Percentiles rank a stretch among this genome's conserved stretches.
Conservation (phyloP, 2,888 invertebrate genomes). For the Drosophila parthenogenetica region DNA sequence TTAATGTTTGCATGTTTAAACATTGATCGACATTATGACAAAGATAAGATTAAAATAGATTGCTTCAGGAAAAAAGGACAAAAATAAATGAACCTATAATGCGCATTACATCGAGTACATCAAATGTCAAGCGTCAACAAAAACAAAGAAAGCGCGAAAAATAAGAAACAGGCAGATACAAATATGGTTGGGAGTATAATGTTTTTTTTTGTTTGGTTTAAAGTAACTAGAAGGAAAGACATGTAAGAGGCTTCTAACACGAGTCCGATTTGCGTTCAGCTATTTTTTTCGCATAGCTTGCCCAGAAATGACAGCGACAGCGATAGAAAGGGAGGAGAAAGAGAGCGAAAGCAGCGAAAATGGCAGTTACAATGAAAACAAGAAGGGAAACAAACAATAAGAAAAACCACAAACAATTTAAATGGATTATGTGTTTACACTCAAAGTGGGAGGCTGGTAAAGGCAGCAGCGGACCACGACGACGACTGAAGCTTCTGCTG, state of each 20-base stretch:
- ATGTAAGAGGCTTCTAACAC: constrained; percentile 51
- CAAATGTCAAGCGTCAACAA: constrained; percentile 41
- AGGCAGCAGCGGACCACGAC: constrained; percentile 16
- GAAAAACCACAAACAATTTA: constrained; percentile 79
- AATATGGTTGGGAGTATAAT: constrained; percentile 31
- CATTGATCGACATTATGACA: constrained; percentile 4
- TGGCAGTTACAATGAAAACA: constrained; percentile 61
- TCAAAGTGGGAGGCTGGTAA: constrained; percentile 51
- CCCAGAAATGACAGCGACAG: constrained; percentile 57
- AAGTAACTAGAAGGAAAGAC: constrained; percentile 40
- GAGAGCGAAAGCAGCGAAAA: constrained; percentile 49
- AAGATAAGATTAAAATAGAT: constrained; percentile 2
- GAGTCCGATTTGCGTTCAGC: constrained; percentile 56
- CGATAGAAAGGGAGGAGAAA: constrained; percentile 21
- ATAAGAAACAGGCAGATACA: constrained; percentile 5
- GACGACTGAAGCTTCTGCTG: constrained; percentile 7
- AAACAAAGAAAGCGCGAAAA: constrained; percentile 6
- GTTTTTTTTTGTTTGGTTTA: constrained; percentile 19
- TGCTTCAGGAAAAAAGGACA: not conserved
- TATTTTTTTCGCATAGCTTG: constrained; percentile 44
- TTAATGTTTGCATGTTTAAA: not conserved
- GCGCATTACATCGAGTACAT: constrained; percentile 32
- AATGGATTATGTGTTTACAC: constrained; percentile 79
- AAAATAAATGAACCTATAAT: constrained; percentile 22
- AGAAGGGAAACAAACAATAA: constrained; percentile 75